A percentile compares a stretch with the other conserved stretches of the same genome.
Evolutionary conservation across 1,140 invertebrate species (phyloP).

Genomic region (Neodiprion pinetum): DNA sequence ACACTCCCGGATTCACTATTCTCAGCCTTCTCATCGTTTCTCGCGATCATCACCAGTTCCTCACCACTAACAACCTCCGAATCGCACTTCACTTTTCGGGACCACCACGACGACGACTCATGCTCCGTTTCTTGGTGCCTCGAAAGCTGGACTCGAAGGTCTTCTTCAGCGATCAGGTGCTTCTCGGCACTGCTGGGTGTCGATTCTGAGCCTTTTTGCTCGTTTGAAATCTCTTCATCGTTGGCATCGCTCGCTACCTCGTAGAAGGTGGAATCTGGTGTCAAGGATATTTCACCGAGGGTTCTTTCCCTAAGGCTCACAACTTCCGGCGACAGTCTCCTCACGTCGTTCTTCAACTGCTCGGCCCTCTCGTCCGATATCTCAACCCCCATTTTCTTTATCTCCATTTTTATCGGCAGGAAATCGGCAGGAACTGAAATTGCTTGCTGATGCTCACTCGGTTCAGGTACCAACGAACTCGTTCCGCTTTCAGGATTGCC

Average conservation of each 20-base stretch:
- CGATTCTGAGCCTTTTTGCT: neutral
- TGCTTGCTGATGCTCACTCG: neutral
- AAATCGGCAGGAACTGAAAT: slow-evolving; percentile 39
- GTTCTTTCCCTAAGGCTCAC: slow-evolving; percentile 56
- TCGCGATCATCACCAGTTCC: neutral
- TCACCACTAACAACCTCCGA: neutral
- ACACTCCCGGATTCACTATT: neutral
- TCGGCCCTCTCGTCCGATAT: slow-evolving; percentile 53
- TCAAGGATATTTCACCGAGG: slow-evolving; percentile 55
- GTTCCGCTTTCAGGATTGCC: neutral
- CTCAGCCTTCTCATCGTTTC: neutral
- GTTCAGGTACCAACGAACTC: neutral
- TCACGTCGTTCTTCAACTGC: slow-evolving; percentile 52
- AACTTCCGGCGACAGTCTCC: slow-evolving; percentile 53
- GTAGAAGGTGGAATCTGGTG: slow-evolving; percentile 40
- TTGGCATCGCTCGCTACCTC: neutral
- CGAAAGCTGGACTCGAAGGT: neutral
- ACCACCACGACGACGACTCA: no score
- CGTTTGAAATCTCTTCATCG: neutral
- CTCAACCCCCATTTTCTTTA: slow-evolving; percentile 54
- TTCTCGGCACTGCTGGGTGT: neutral
- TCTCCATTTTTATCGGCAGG: slow-evolving; percentile 44
- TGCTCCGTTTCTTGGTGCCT: no score
- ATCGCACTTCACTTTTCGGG: neutral
- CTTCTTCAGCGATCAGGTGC: neutral